Conservation (phyloP, 2,797 vertebrate species). For the Enteromius unitaeniatus region DNA sequence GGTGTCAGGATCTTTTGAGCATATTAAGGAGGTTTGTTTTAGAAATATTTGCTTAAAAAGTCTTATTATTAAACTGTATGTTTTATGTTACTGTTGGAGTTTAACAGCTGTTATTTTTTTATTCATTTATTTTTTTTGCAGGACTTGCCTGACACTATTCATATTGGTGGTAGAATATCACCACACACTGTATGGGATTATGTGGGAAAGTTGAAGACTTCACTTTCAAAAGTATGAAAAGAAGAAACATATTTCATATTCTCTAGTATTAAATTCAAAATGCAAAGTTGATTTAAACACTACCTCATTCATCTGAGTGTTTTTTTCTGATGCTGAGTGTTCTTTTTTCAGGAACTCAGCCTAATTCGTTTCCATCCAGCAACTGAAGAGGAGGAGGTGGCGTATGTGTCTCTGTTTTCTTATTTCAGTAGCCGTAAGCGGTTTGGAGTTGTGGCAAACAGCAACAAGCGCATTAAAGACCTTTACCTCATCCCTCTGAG, state of each 20-base stretch:
- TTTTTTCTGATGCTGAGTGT: not conserved
- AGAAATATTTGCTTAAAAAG: not conserved
- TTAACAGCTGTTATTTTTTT: not conserved
- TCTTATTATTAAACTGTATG: not conserved
- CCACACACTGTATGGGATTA: conserved; percentile 98
- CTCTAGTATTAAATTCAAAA: conserved; percentile 6
- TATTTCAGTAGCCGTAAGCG: conserved; percentile 98
- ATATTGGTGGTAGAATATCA: conserved; percentile 93
- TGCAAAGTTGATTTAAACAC: not conserved
- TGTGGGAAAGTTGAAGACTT: conserved; percentile 96
- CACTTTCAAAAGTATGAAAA: conserved; percentile 90
- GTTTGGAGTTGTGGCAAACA: conserved; percentile 97
- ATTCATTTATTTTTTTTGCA: conserved; percentile 66
- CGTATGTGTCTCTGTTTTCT: conserved; percentile 97
- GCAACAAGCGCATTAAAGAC: conserved; percentile 97
- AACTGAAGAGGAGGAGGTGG: conserved; percentile 97
- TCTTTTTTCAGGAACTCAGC: conserved; percentile 89
- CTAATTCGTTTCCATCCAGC: conserved; percentile 98
- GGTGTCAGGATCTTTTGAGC: conserved; percentile 94
- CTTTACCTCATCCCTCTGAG: conserved; percentile 98
- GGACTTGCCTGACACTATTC: conserved; percentile 98
- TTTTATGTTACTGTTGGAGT: not conserved
- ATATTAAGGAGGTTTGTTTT: conserved; percentile 90
- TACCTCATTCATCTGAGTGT: not conserved
- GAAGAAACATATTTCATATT: not conserved